Conservation (phyloP, 2,888 invertebrate species). For the Agrochola macilenta region DNA sequence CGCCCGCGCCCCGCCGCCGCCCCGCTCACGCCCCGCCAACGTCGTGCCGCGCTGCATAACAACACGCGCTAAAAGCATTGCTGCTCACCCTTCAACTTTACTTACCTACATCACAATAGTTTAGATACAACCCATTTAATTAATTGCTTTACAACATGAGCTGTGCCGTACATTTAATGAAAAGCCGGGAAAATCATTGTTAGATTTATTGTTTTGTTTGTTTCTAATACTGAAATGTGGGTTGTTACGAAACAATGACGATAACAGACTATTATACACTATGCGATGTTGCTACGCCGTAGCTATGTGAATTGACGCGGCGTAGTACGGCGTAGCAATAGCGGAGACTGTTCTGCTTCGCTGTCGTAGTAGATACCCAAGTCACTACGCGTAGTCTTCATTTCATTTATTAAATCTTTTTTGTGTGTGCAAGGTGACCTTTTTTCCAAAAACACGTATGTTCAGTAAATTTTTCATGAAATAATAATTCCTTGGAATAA, state of each 20-base stretch:
- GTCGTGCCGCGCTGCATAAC: conserved; percentile 71
- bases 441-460: neutral
- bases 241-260: neutral
- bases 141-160: conserved; percentile 57
- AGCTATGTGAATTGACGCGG: neutral
- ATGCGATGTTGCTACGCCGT: conserved; percentile 23
- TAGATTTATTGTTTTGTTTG: conserved; percentile 29
- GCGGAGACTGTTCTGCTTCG: neutral
- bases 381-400: neutral
- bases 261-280: neutral
- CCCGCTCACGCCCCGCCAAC: conserved; percentile 46
- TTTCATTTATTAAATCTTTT: neutral
- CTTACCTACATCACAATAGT: conserved; percentile 61
- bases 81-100: conserved; percentile 67
- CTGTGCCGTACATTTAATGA: conserved; percentile 11
- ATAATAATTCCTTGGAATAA: neutral
- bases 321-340: neutral
- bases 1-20: conserved; percentile 68
- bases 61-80: conserved; percentile 78
- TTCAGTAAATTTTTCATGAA: neutral
- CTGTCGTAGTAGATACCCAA: conserved; percentile 15
- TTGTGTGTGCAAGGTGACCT: too few species aligned
- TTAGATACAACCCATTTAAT: conserved; percentile 55
- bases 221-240: conserved; percentile 11
- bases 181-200: conserved; percentile 31